Percentiles rank a stretch among this genome's conserved stretches.
Conservation (phyloP, 2,888 invertebrate species). For the Sesamia inferens region DNA sequence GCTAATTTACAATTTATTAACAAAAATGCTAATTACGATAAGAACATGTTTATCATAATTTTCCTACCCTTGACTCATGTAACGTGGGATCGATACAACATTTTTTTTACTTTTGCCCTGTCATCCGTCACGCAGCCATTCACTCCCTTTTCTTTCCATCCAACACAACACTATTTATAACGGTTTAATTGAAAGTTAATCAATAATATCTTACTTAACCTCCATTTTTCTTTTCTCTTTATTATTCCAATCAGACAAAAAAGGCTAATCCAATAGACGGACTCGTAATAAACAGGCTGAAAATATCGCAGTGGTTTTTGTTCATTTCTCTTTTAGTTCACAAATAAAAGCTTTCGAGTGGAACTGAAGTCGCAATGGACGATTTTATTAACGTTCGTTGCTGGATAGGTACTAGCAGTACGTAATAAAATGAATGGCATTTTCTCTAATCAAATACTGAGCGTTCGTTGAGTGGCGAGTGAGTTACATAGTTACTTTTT, state of each 20-base stretch:
- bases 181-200: not conserved
- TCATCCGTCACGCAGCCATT: not conserved
- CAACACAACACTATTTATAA: not conserved
- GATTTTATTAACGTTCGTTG: conserved; percentile 56
- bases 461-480: conserved; percentile 39
- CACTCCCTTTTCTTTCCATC: not conserved
- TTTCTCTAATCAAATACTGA: conserved; percentile 57
- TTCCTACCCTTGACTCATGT: not conserved
- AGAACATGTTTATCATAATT: not conserved
- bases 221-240: not conserved
- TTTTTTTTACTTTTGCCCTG: not conserved
- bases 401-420: conserved; percentile 62
- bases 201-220: not conserved
- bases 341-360: conserved; percentile 57
- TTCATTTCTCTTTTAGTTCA: conserved; percentile 51
- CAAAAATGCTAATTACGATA: too few species aligned
- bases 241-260: conserved; percentile 32
- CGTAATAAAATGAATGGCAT: conserved; percentile 67
- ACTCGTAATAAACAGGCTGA: conserved; percentile 49
- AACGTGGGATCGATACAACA: too few species aligned
- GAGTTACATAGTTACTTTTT: conserved; percentile 14
- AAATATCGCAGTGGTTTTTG: conserved; percentile 52
- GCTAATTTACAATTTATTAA: too few species aligned
- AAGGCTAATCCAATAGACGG: conserved; percentile 48
- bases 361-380: conserved; percentile 46